A percentile compares a stretch with the other conserved stretches of the same genome.
phyloP scores from a whole-genome alignment of 2,797 vertebrate species.

The Aselliscus stoliczkanus region DNA sequence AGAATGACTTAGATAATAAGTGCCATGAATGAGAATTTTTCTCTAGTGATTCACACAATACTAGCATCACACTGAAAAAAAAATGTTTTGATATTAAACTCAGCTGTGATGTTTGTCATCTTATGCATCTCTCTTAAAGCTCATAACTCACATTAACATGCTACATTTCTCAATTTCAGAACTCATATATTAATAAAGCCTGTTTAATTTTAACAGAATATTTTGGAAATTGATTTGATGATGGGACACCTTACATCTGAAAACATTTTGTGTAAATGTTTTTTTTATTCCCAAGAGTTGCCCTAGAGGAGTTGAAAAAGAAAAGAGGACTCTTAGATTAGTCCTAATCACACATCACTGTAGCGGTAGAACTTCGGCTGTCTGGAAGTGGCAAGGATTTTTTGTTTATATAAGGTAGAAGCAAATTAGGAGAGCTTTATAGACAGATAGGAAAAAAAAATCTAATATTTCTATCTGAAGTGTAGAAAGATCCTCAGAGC shows the following conservation, averaged over 20 bases:
- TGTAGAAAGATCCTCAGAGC: neutral
- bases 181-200: neutral
- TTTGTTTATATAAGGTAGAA: neutral
- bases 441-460: neutral
- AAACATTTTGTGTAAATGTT: neutral
- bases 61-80: neutral
- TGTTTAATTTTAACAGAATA: neutral
- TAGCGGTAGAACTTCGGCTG: neutral
- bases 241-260: neutral
- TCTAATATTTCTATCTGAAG: neutral
- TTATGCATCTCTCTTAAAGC: neutral
- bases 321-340: neutral
- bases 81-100: neutral
- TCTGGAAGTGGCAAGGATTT: neutral
- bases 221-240: neutral
- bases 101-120: neutral
- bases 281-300: neutral
- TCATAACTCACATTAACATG: neutral
- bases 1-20: neutral
- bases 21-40: neutral
- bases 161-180: neutral
- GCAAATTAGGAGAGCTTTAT: neutral
- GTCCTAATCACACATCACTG: neutral
- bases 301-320: neutral
- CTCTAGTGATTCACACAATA: neutral